Evolutionary conservation across 1,140 invertebrate genomes (phyloP), one percentile per base, ranked within the genome.

Genomic region (Drosophila littoralis): DNA sequence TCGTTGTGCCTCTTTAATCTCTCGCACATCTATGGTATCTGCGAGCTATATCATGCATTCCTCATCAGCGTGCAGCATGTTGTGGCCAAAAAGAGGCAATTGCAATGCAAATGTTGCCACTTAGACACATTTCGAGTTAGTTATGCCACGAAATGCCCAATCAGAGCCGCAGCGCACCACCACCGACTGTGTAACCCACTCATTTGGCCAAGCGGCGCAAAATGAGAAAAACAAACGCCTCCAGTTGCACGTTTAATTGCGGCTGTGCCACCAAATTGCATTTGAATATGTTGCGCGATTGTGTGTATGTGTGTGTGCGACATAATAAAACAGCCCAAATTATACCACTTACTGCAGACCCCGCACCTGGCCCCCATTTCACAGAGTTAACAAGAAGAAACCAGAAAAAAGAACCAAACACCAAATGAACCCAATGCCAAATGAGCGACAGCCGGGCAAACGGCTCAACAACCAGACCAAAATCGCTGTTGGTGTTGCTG

Each of bases 141-240:
- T 88, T 88, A 88, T 88, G 82, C 83, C 83, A 88, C 67, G 40
- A 82, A 76, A 70, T 82, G 75, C 60, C 79, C 82, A 88, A 86
- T 82, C 82, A 88, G 75, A 79, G 83, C 60, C 75, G 33, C 32
- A 28, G 10, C 58, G 45, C 9, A 42, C 5, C 38, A 32, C 57
- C 38, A 46, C 43, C 50, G 12, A 68, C 74, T 72, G 55, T 54
- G 65, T 73, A 66, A 67, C 59, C 78, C 72, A 80, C 77, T 80
- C 77, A 80, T 66, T 81, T 59, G 57, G 61, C 51, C 54, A 36
- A 7, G 10, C 10, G 33, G 28, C 33, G n/a, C n/a, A 52, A 46
- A 67, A 64, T 36, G 45, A 57, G 42, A 33, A 15, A 64, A 65
- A 43, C 57, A 63, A 58, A 72, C 65, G 64, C 72, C 71, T 66